Conservation (phyloP, 2,797 vertebrate species). For the Cuculus canorus region DNA sequence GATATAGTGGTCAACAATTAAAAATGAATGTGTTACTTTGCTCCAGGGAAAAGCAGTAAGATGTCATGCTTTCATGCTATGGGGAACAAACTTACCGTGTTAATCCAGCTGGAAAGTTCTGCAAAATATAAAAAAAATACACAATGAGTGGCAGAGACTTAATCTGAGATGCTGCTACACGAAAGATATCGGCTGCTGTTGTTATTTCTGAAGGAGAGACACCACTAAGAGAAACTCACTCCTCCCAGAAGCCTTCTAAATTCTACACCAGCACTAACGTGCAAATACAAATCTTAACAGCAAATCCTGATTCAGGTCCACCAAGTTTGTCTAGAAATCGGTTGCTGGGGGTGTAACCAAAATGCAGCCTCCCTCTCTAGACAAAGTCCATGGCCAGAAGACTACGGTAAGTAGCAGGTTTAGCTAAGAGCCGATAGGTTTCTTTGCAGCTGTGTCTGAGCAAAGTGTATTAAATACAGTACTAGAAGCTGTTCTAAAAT, state of each 20-base stretch:
- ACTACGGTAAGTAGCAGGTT: not conserved
- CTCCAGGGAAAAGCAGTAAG: conserved; percentile 53
- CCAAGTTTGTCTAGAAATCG: not conserved
- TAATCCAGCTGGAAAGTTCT: conserved; percentile 31
- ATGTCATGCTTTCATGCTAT: not conserved
- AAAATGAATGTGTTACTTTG: conserved; percentile 58
- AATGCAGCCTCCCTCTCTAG: not conserved
- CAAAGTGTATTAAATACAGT: not conserved
- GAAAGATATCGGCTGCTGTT: not conserved
- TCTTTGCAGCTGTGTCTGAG: not conserved
- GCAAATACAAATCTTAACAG: not conserved
- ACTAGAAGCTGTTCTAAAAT: not conserved
- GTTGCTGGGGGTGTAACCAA: not conserved
- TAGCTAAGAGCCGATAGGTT: not conserved
- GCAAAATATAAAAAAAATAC: conserved; percentile 10
- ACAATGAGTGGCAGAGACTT: not conserved
- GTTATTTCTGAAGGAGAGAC: not conserved
- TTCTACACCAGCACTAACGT: not conserved
- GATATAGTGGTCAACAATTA: conserved; percentile 65
- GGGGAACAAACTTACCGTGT: not conserved
- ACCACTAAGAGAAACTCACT: conserved; percentile 21
- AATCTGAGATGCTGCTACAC: not conserved
- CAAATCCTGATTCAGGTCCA: not conserved
- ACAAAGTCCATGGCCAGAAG: not conserved
- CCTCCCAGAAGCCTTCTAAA: conserved; percentile 13